Conservation (phyloP, 2,888 invertebrate genomes). For the Eudasyphora cyanicolor region DNA sequence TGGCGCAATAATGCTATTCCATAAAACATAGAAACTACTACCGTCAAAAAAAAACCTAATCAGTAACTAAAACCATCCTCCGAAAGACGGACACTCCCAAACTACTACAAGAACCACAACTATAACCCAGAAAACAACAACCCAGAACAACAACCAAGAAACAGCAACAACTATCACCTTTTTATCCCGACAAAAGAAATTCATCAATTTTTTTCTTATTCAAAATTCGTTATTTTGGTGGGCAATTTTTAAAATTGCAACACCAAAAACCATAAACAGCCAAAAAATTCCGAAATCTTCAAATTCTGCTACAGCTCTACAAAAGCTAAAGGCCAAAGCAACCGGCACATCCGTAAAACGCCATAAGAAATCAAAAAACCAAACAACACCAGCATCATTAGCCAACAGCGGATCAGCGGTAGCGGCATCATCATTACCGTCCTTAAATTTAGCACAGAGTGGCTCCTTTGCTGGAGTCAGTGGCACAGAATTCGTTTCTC, state of each 20-base stretch:
- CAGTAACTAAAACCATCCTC: neutral
- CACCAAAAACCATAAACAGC: conserved; percentile 70
- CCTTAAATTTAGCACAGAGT: conserved; percentile 55
- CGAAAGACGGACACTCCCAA: neutral
- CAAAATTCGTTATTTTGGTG: conserved; percentile 66
- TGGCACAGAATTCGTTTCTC: conserved; percentile 59
- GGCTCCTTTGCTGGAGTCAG: conserved; percentile 64
- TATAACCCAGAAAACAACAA: too few species aligned
- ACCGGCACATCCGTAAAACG: conserved; percentile 72
- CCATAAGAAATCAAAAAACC: conserved; percentile 68
- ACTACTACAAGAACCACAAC: too few species aligned
- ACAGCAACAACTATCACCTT: too few species aligned
- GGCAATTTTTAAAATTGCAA: conserved; percentile 71
- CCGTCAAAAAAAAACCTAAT: conserved; percentile 2
- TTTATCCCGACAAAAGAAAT: too few species aligned
- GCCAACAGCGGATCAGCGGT: conserved; percentile 55
- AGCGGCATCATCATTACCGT: conserved; percentile 57
- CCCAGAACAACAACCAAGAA: too few species aligned
- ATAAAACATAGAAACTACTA: neutral
- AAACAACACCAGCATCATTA: conserved; percentile 48
- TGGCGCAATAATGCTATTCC: conserved; percentile 18
- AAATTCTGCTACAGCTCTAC: conserved; percentile 74
- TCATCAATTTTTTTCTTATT: conserved; percentile 50
- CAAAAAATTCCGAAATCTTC: conserved; percentile 77
- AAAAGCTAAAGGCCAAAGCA: conserved; percentile 78